These are phyloP conservation scores for Oxycera nigricornis DNA, from an alignment of 2,888 invertebrate species.

Conservation along the genomic window DNA sequence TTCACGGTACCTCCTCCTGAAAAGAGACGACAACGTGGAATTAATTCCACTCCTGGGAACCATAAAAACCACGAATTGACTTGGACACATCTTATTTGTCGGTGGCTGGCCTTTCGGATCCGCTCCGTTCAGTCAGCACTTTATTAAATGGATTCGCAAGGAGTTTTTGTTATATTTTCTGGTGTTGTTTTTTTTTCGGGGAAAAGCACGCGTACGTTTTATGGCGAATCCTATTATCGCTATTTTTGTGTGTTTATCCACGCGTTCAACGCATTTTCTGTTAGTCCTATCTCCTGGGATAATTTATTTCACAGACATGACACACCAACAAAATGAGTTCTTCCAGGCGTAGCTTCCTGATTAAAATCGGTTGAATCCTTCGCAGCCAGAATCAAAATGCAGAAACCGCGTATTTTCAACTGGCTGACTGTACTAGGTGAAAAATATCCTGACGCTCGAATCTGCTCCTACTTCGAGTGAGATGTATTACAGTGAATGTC, in stretches of 20 bases:
- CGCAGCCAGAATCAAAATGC: too few species aligned
- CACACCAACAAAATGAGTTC: not conserved
- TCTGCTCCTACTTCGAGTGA: not conserved
- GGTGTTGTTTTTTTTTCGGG: not conserved
- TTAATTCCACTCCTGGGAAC: conserved; percentile 38
- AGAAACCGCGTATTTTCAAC: too few species aligned
- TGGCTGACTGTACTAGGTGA: not conserved
- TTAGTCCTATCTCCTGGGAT: conserved; percentile 29
- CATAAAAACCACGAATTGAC: conserved; percentile 38
- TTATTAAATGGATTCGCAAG: conserved; percentile 34
- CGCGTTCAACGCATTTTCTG: conserved; percentile 32
- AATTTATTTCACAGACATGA: conserved; percentile 32
- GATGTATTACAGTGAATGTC: not conserved
- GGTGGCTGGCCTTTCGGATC: not conserved
- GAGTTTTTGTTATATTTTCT: not conserved
- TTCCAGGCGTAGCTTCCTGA: conserved; percentile 5
- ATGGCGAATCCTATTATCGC: conserved; percentile 38
- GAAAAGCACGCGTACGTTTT: conserved; percentile 25
- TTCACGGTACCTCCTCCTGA: not conserved
- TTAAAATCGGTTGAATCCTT: conserved; percentile 9
- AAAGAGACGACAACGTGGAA: conserved; percentile 25
- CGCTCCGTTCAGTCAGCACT: conserved; percentile 31
- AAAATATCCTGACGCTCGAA: conserved; percentile 16
- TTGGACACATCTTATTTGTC: conserved; percentile 37
- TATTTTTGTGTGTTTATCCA: conserved; percentile 37